Percentiles rank a stretch among this genome's conserved stretches.
These are phyloP conservation scores for Halichoerus grypus DNA, from an alignment of 2,113 vertebrate genomes.

Conservation along the genomic window DNA sequence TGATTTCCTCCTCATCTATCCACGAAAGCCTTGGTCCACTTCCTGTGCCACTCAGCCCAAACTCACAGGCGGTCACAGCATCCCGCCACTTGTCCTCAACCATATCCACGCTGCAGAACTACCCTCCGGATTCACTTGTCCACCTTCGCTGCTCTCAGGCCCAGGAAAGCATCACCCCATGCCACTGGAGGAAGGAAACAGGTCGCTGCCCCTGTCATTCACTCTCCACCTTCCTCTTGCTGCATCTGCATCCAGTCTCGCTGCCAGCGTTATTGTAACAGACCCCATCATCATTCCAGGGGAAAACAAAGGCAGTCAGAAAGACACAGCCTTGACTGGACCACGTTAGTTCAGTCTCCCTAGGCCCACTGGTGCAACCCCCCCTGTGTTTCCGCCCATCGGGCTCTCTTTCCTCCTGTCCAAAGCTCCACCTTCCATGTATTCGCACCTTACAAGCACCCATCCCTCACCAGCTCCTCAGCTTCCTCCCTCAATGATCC, in stretches of 20 bases:
- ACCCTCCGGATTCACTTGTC: background rate
- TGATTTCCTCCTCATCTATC: background rate
- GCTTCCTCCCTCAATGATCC: background rate
- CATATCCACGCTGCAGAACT: background rate
- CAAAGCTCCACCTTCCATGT: background rate
- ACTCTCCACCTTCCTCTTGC: background rate
- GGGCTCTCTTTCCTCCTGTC: background rate
- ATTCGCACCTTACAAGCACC: background rate
- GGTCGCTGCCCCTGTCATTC: background rate
- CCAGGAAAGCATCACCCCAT: background rate
- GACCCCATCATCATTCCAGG: background rate
- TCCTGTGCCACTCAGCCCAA: background rate
- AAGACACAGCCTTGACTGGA: background rate
- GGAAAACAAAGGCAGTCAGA: background rate
- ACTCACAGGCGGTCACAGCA: background rate
- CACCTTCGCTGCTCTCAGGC: background rate
- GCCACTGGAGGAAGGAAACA: background rate
- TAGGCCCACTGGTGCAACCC: too few species aligned
- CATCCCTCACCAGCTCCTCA: background rate
- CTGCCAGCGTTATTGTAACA: too few species aligned
- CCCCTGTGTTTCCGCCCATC: background rate
- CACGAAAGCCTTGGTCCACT: background rate
- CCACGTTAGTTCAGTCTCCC: background rate
- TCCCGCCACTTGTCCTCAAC: background rate
- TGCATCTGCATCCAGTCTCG: background rate